Percentiles rank a stretch among this genome's conserved stretches.
These are phyloP conservation scores for Takifugu ocellatus DNA, from an alignment of 2,797 vertebrate genomes.

Conservation along the genomic window DNA sequence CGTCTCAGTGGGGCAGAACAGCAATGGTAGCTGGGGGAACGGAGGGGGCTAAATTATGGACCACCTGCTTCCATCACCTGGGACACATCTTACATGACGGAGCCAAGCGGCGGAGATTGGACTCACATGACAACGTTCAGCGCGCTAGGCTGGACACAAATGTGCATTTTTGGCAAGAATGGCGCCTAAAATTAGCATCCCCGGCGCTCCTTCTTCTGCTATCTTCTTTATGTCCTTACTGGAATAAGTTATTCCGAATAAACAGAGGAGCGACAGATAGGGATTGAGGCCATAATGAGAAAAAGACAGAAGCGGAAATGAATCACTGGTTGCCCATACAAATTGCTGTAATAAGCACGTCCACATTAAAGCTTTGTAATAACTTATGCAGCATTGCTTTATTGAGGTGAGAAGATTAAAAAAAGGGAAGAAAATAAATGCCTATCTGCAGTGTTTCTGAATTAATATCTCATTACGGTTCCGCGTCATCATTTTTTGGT, in stretches of 20 bases:
- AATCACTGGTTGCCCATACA: conserved; percentile 68
- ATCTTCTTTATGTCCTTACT: conserved; percentile 25
- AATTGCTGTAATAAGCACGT: conserved; percentile 77
- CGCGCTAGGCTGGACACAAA: conserved; percentile 30
- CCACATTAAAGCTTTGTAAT: conserved; percentile 73
- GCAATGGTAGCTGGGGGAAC: conserved; percentile 7
- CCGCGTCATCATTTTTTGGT: conserved; percentile 75
- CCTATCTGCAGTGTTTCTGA: conserved; percentile 70
- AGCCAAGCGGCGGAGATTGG: conserved; percentile 66
- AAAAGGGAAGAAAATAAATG: conserved; percentile 59
- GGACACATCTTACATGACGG: conserved; percentile 66
- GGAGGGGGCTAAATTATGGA: conserved; percentile 46
- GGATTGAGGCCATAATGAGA: conserved; percentile 72
- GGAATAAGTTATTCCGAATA: conserved; percentile 54
- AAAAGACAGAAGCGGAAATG: conserved; percentile 67
- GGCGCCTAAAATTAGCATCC: conserved; percentile 14
- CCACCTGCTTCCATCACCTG: conserved; percentile 68
- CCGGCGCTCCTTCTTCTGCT: conserved; percentile 12
- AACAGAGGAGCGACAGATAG: conserved; percentile 64
- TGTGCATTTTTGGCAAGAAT: conserved; percentile 28
- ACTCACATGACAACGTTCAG: conserved; percentile 64
- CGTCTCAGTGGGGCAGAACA: conserved; percentile 20
- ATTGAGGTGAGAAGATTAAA: conserved; percentile 46
- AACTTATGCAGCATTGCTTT: conserved; percentile 67
- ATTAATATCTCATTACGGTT: conserved; percentile 79